Percentiles rank a stretch among this genome's conserved stretches.
phyloP scores from a whole-genome alignment of 2,113 vertebrate species.

The Ascaphus truei region DNA sequence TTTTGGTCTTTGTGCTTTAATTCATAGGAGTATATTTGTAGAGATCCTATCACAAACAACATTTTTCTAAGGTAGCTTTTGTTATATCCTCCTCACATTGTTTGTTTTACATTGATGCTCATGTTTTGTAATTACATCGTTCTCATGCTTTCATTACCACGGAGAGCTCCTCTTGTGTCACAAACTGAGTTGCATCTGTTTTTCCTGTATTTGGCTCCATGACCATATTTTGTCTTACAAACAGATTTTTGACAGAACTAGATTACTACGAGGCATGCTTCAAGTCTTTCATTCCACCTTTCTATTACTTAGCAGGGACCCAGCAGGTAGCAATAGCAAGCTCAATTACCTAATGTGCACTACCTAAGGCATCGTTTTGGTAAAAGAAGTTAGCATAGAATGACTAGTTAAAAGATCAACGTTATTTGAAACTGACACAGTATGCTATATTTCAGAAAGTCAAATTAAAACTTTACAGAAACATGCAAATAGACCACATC shows the following conservation, averaged over 20 bases:
- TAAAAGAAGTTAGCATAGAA: constrained; percentile 3
- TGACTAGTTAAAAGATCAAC: constrained; percentile 17
- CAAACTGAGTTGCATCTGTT: constrained; percentile 23
- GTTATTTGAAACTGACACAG: too few species aligned
- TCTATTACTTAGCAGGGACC: constrained; percentile 13
- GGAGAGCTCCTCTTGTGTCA: neutral
- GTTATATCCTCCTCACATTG: neutral
- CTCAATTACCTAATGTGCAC: neutral
- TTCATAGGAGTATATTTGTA: neutral
- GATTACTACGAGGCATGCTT: constrained; percentile 2
- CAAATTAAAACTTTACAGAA: too few species aligned
- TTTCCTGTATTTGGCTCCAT: neutral
- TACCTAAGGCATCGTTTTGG: constrained; percentile 9
- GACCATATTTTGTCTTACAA: constrained; percentile 25
- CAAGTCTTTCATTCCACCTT: neutral
- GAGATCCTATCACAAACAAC: neutral
- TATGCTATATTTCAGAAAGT: too few species aligned
- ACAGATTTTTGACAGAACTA: constrained; percentile 7
- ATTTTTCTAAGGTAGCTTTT: neutral
- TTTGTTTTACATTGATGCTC: neutral
- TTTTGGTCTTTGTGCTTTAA: neutral
- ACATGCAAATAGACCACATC: too few species aligned
- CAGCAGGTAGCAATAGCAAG: neutral
- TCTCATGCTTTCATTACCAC: neutral
- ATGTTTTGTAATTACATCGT: neutral